Conservation (phyloP, 2,113 vertebrate genomes). For the Zapus hudsonius region DNA sequence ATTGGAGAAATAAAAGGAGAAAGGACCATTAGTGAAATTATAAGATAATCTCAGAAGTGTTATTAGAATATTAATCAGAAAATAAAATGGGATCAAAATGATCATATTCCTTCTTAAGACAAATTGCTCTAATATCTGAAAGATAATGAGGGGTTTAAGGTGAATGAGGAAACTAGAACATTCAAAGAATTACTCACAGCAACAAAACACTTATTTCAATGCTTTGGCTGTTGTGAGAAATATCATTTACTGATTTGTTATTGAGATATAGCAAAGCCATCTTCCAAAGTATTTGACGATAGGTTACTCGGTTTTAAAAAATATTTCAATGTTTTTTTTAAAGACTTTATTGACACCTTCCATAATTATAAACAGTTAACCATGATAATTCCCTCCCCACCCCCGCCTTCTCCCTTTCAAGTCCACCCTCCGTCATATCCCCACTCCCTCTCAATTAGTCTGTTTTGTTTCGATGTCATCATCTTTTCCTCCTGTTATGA, state of each 20-base stretch:
- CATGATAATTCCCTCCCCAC: too few species aligned
- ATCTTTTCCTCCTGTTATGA: too few species aligned
- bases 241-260: constrained; percentile 2
- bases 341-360: too few species aligned
- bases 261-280: background rate
- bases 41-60: background rate
- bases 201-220: background rate
- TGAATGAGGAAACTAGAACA: constrained; percentile 32
- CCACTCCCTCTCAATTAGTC: too few species aligned
- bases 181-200: constrained; percentile 41
- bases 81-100: constrained; percentile 29
- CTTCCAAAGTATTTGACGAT: constrained; percentile 7
- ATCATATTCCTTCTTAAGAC: constrained; percentile 19
- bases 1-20: background rate
- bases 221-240: background rate
- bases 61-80: background rate
- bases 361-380: too few species aligned
- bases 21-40: background rate
- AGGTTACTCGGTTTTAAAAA: constrained; percentile 14
- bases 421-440: too few species aligned
- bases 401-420: too few species aligned
- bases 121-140: constrained; percentile 6
- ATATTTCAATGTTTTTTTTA: too few species aligned
- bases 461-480: too few species aligned
- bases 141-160: background rate